Percentiles rank a stretch among this genome's conserved stretches.
Conservation (phyloP, 1,140 invertebrate species). For the Melanaphis sacchari region DNA sequence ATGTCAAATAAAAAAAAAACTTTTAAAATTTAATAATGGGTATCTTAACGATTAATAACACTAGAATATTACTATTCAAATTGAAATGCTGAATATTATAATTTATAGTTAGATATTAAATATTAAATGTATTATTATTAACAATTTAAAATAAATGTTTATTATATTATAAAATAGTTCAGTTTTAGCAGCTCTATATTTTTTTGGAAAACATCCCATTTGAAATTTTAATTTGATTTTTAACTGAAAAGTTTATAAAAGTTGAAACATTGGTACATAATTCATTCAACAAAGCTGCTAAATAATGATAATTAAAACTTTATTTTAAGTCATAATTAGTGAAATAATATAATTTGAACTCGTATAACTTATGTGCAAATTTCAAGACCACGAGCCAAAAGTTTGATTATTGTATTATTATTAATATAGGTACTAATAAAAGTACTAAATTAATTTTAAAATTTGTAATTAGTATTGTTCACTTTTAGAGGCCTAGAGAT, state of each 20-base stretch:
- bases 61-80: no score
- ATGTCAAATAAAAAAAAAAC: no score
- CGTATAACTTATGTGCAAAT: background rate
- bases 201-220: no score
- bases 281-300: background rate
- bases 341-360: background rate
- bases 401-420: background rate
- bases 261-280: background rate
- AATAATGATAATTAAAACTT: background rate
- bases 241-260: background rate
- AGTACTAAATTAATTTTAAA: background rate
- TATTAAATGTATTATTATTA: no score
- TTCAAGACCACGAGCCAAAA: background rate
- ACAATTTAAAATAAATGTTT: no score
- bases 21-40: background rate
- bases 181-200: no score
- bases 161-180: no score
- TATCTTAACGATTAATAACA: background rate
- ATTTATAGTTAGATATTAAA: no score
- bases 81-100: no score
- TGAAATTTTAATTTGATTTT: no score
- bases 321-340: background rate
- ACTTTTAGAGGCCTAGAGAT: background rate
- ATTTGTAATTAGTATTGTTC: background rate
- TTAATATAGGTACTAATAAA: background rate